phyloP scores from a whole-genome alignment of 2,113 vertebrate species.

The Rhagologus leucostigma region DNA sequence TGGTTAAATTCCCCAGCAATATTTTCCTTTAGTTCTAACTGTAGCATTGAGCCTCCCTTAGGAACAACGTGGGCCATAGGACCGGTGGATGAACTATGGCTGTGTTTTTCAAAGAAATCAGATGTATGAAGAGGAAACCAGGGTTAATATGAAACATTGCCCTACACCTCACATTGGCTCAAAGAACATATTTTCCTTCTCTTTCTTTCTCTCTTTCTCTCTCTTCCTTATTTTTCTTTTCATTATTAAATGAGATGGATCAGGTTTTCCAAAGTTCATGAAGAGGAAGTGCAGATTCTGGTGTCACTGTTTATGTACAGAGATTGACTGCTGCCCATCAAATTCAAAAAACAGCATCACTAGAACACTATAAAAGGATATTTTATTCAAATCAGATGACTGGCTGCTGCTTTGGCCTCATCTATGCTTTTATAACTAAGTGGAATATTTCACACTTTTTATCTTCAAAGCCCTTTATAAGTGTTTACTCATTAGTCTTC shows the following conservation, averaged over 20 bases:
- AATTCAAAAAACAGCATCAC: neutral
- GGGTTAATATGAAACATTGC: constrained; percentile 37
- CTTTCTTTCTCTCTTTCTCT: neutral
- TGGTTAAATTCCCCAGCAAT: neutral
- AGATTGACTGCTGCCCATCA: neutral
- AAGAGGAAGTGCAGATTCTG: neutral
- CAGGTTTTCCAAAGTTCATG: neutral
- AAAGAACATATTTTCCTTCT: neutral
- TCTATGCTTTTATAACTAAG: neutral
- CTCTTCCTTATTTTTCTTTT: neutral
- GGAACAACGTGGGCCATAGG: neutral
- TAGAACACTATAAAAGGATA: neutral
- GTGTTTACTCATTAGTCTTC: neutral
- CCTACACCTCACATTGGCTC: neutral
- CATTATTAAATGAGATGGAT: neutral
- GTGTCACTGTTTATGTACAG: neutral
- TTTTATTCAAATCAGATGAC: neutral
- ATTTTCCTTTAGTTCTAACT: neutral
- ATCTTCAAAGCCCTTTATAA: neutral
- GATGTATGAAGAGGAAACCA: neutral
- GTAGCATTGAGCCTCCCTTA: neutral
- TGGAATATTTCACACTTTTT: neutral
- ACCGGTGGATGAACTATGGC: neutral
- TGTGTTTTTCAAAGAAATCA: constrained; percentile 30
- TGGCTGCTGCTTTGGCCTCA: neutral